Evolutionary conservation across 2,113 vertebrate species (phyloP).

Genomic region (Silurus glanis): DNA sequence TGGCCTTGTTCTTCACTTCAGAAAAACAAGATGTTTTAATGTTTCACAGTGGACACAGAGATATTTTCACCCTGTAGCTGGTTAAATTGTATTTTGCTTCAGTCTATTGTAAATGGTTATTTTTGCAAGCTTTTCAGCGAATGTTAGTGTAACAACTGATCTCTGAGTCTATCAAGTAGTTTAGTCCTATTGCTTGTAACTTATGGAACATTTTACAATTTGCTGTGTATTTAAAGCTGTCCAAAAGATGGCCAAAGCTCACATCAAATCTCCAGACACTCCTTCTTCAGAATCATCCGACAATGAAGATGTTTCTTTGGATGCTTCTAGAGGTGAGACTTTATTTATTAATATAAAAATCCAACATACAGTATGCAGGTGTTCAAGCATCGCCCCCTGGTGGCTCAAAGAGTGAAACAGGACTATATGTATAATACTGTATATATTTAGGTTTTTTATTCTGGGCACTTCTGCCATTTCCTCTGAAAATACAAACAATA

Average conservation of each 20-base stretch:
- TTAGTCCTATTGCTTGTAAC: background rate
- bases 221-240: conserved; percentile 69
- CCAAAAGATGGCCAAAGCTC: conserved; percentile 87
- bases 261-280: conserved; percentile 75
- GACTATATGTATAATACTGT: background rate
- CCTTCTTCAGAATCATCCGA: conserved; percentile 56
- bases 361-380: background rate
- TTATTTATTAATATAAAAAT: background rate
- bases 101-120: background rate
- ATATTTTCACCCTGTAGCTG: background rate
- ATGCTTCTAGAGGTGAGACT: conserved; percentile 9
- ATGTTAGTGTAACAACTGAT: too few relatives aligned
- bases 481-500: too few relatives aligned
- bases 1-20: background rate
- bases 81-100: background rate
- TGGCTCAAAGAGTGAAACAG: background rate
- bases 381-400: background rate
- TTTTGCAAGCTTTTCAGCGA: too few relatives aligned
- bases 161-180: background rate
- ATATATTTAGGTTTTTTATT: too few relatives aligned
- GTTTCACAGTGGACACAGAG: background rate
- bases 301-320: conserved; percentile 11
- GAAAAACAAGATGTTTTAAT: background rate
- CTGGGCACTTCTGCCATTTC: too few relatives aligned
- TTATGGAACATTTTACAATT: background rate